phyloP scores from a whole-genome alignment of 2,113 vertebrate genomes.

The Chroicocephalus ridibundus region DNA sequence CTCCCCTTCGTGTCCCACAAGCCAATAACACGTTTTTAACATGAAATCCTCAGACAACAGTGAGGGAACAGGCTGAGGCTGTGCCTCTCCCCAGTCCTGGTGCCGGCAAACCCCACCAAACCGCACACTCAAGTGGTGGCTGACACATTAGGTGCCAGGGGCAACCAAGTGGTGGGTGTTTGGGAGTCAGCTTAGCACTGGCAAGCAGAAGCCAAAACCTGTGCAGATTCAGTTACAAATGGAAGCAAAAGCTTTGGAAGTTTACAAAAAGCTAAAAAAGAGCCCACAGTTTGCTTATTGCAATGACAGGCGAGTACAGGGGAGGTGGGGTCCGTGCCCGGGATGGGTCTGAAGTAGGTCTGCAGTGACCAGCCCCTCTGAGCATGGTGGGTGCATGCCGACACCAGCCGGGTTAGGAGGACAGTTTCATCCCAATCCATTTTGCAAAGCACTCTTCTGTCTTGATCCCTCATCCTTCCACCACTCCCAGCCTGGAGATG shows the following conservation, averaged over 20 bases:
- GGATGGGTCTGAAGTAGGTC: not conserved
- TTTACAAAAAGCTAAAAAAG: not conserved
- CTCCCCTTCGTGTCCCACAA: not conserved
- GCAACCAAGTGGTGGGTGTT: not conserved
- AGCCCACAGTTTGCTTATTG: not conserved
- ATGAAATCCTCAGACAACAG: not conserved
- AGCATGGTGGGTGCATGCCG: not conserved
- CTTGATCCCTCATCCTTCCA: not conserved
- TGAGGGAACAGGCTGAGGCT: not conserved
- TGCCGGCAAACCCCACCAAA: not conserved
- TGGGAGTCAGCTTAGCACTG: not conserved
- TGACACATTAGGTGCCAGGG: not conserved
- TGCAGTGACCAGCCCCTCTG: not conserved
- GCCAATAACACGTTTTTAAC: not conserved
- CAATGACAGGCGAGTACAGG: not conserved
- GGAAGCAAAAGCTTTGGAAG: not conserved
- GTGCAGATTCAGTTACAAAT: not conserved
- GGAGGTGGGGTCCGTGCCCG: not conserved
- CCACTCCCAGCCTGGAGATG: not conserved
- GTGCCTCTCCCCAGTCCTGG: not conserved
- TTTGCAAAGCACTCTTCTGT: not conserved
- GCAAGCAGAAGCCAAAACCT: not conserved
- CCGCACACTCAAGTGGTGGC: not conserved
- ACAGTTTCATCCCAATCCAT: not conserved
- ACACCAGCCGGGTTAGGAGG: not conserved